Evolutionary conservation across 1,140 invertebrate species (phyloP).

Genomic region (Pararge aegeria): DNA sequence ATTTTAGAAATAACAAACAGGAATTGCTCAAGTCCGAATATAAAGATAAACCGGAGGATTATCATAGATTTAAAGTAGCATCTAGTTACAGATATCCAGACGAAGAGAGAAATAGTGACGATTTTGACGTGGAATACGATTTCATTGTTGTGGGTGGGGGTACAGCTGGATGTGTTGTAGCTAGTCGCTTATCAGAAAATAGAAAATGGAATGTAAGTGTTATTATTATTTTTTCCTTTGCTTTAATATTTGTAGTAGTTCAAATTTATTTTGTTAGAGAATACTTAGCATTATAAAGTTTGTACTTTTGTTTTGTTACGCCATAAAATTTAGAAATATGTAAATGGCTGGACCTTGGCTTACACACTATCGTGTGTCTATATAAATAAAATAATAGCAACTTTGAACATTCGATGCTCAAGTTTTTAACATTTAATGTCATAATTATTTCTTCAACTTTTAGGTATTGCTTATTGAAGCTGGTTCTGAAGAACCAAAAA

Average conservation of each 20-base stretch:
- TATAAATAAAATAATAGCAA: too few relatives aligned
- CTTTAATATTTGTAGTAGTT: not conserved
- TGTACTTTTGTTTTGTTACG: too few relatives aligned
- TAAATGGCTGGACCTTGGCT: too few relatives aligned
- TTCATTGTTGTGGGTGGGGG: slow-evolving; percentile 65
- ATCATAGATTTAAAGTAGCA: slow-evolving; percentile 13
- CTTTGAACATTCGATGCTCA: too few relatives aligned
- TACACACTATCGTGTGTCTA: too few relatives aligned
- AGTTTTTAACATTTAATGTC: too few relatives aligned
- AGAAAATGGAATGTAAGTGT: slow-evolving; percentile 62
- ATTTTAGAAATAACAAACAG: slow-evolving; percentile 48
- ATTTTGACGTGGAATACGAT: slow-evolving; percentile 45
- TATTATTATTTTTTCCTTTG: not conserved
- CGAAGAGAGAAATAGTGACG: slow-evolving; percentile 20
- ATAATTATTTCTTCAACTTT: slow-evolving; percentile 38
- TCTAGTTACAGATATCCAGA: slow-evolving; percentile 29
- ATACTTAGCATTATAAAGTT: too few relatives aligned
- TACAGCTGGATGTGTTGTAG: slow-evolving; percentile 63
- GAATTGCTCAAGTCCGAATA: slow-evolving; percentile 13
- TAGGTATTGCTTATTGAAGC: slow-evolving; percentile 83
- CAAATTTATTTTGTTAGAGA: too few relatives aligned
- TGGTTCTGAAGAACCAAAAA: slow-evolving; percentile 85
- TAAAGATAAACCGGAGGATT: slow-evolving; percentile 13
- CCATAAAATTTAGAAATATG: too few relatives aligned
- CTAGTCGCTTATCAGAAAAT: slow-evolving; percentile 65